phyloP scores from a whole-genome alignment of 2,797 vertebrate species.

The Mycteria americana region DNA sequence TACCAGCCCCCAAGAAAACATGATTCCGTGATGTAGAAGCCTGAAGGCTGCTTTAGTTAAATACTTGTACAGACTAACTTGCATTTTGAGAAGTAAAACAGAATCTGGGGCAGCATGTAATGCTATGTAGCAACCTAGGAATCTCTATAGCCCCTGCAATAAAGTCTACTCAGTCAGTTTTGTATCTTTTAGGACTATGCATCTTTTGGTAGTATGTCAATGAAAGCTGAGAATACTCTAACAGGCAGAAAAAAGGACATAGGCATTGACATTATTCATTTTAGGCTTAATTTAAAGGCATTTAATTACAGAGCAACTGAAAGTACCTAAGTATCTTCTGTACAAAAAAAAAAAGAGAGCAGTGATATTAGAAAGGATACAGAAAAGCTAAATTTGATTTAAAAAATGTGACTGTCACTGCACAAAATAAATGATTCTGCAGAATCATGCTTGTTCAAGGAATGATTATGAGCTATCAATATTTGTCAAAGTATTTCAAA shows the following conservation, averaged over 20 bases:
- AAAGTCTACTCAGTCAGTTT: neutral
- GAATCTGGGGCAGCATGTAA: neutral
- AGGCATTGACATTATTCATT: neutral
- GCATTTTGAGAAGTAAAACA: neutral
- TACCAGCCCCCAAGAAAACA: neutral
- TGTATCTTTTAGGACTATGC: neutral
- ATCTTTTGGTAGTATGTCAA: neutral
- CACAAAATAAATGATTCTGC: neutral
- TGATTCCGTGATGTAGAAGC: fast-evolving
- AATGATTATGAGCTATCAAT: neutral
- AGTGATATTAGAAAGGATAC: neutral
- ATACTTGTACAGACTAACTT: neutral
- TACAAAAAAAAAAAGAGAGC: neutral
- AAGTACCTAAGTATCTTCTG: neutral
- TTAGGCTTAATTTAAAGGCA: neutral
- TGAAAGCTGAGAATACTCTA: neutral
- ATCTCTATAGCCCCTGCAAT: neutral
- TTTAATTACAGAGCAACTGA: neutral
- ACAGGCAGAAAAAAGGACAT: neutral
- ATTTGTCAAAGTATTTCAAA: neutral
- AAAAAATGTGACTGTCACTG: neutral
- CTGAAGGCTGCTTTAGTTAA: neutral
- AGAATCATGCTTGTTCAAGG: neutral
- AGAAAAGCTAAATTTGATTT: neutral
- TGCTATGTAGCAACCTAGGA: neutral